These are phyloP conservation scores for Ormia ochracea DNA, from an alignment of 2,888 invertebrate species.

Conservation along the genomic window DNA sequence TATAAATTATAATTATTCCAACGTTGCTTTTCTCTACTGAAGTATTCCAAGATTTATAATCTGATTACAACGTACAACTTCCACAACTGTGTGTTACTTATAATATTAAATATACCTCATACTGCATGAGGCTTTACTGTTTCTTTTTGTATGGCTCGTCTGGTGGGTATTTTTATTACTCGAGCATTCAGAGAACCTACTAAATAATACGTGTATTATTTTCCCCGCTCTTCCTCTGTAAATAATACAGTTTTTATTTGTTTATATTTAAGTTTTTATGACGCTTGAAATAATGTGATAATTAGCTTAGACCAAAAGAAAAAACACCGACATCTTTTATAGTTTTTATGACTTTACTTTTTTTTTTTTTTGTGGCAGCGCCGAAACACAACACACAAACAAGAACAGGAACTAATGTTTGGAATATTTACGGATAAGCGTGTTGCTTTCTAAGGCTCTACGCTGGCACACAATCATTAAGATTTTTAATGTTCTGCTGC, in stretches of 20 bases:
- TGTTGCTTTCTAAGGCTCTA: neutral
- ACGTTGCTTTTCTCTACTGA: no score
- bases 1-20: no score
- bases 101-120: neutral
- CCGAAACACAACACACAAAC: neutral
- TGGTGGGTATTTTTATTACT: constrained; percentile 45
- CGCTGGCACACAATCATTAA: constrained; percentile 24
- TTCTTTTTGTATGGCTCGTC: constrained; percentile 13
- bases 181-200: constrained; percentile 4
- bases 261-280: constrained; percentile 64
- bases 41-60: no score
- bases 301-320: constrained; percentile 64
- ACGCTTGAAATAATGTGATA: constrained; percentile 67
- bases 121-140: neutral
- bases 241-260: constrained; percentile 59
- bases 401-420: constrained; percentile 6
- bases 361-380: neutral
- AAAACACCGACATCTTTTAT: constrained; percentile 46
- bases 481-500: neutral
- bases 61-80: no score
- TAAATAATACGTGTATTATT: constrained; percentile 32
- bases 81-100: no score
- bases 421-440: constrained; percentile 1
- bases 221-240: neutral
- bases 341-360: neutral